Conservation (phyloP, 2,797 vertebrate species). For the Chloroceryle amazona region DNA sequence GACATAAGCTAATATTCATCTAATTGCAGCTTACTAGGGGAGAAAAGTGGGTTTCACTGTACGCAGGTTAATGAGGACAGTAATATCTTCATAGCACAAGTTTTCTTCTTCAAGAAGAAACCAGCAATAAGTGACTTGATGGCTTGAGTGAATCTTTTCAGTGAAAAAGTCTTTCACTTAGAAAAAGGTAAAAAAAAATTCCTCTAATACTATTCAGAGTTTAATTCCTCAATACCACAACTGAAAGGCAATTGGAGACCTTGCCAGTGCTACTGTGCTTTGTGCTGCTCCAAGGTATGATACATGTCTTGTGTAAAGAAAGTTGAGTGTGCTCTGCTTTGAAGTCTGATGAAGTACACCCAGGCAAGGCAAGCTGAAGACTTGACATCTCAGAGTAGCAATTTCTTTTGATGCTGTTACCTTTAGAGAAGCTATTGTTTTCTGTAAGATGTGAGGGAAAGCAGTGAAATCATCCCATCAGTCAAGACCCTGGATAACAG, state of each 20-base stretch:
- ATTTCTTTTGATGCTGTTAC: conserved; percentile 33
- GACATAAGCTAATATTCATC: background rate
- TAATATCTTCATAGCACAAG: background rate
- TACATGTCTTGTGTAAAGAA: background rate
- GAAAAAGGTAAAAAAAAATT: background rate
- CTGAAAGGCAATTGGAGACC: conserved; percentile 11
- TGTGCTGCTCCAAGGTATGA: background rate
- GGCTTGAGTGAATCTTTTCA: background rate
- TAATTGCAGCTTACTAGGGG: background rate
- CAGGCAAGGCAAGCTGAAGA: background rate
- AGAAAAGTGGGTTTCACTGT: background rate
- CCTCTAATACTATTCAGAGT: background rate
- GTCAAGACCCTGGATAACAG: background rate
- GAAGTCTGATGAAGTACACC: background rate
- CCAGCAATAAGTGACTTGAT: background rate
- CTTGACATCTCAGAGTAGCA: background rate
- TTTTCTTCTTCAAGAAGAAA: background rate
- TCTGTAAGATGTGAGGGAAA: background rate
- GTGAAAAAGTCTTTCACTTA: background rate
- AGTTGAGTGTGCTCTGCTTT: background rate
- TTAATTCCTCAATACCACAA: background rate
- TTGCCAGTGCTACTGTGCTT: background rate
- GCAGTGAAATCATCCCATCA: background rate
- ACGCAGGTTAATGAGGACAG: background rate
- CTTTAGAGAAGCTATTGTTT: conserved; percentile 30